A percentile compares a stretch with the other conserved stretches of the same genome.
phyloP scores from a whole-genome alignment of 2,113 vertebrate species.

The Sebastes schlegelii region DNA sequence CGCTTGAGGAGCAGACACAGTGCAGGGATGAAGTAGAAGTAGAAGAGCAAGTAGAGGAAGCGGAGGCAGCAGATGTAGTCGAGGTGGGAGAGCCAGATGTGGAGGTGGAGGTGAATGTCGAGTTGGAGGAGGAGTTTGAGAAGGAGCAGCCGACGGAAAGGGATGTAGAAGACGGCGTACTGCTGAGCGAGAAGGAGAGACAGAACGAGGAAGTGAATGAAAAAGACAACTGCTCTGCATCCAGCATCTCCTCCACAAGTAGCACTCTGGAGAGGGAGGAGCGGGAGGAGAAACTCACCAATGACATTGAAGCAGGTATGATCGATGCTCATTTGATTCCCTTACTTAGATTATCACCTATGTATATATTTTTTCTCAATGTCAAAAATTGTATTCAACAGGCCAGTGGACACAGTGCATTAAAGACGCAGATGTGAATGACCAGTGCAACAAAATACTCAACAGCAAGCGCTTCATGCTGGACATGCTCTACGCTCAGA shows the following conservation, averaged over 20 bases:
- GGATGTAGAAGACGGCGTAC: constrained; percentile 87
- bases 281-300: constrained; percentile 90
- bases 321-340: background rate
- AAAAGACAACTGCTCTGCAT: constrained; percentile 98
- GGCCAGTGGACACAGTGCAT: constrained; percentile 87
- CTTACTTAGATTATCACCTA: background rate
- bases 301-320: constrained; percentile 90
- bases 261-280: constrained; percentile 98
- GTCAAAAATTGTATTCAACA: constrained; percentile 68
- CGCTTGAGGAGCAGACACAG: constrained; percentile 39
- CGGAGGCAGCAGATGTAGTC: constrained; percentile 41
- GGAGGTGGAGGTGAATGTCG: constrained; percentile 69
- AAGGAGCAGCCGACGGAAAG: constrained; percentile 83
- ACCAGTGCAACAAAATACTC: constrained; percentile 92
- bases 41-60: constrained; percentile 71
- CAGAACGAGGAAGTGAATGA: constrained; percentile 98
- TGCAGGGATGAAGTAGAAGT: constrained; percentile 32
- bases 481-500: constrained; percentile 97
- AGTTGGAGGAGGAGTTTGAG: constrained; percentile 81
- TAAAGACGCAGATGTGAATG: constrained; percentile 88
- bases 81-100: constrained; percentile 36
- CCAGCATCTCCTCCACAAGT: constrained; percentile 97
- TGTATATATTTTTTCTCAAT: background rate
- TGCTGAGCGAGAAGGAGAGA: constrained; percentile 96
- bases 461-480: constrained; percentile 95